Base-by-base conservation (phyloP, 2,113 vertebrate genomes). In the Passer montanus region DNA sequence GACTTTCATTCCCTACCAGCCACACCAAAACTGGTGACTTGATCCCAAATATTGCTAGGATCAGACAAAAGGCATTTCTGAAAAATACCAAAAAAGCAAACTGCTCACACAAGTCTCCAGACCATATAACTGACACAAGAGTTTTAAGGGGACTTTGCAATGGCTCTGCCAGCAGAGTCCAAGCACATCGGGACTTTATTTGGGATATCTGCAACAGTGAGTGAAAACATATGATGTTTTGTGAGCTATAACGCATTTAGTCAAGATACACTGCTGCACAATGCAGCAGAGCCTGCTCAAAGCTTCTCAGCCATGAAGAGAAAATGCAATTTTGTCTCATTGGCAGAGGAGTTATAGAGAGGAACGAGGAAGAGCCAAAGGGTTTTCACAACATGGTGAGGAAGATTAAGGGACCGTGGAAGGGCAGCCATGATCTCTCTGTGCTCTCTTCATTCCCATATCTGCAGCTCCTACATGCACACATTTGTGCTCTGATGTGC, bases 231-330 rank as follows among this genome's bases (percentile, higher is more conserved):
- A 91, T 33, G 84, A 89, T 87, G 77, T 64, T 96, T 93, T 95
- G 91, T 89, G 93, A 94, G 87, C 87, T 94, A 73, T 90, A 93
- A 77, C 30, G 0, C 30, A 56, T 73, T 87, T 53, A 79, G 77
- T 60, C 89, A 95, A 79, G 93, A 93, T 35, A 68, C 74, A 79
- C 44, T 90, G 74, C 78, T 76, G 62, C 52, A 85, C 49, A 85
- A 49, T 19, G 90, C 90, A 87, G 67, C 78, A 85, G 14, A 87
- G 55, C 49, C 90, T 62, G 67, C 79, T 91, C 67, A 88, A 49
- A 91, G 53, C 72, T 88, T 59, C 75, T 90, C 92, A 93, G 26
- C 59, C 90, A 62, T 93, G 88, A 87, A 95, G 50, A 73, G 72
- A 73, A 83, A 92, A 92, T 21, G 43, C 75, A 60, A 3, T 70